Conservation (phyloP, 2,888 invertebrate genomes). For the Lysandra coridon region DNA sequence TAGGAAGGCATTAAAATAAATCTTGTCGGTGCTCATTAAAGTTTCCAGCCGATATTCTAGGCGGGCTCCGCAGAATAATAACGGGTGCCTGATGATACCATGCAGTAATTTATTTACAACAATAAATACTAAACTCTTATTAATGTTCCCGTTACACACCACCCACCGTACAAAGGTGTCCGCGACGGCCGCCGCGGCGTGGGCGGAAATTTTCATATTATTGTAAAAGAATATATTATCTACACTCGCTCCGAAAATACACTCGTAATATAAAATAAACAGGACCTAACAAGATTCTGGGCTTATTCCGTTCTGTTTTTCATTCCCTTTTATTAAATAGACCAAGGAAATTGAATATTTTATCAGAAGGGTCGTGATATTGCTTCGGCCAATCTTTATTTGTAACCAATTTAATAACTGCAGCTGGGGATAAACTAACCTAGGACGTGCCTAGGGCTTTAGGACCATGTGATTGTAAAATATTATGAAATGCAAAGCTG, state of each 20-base stretch:
- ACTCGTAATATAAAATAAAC: slow-evolving; percentile 21
- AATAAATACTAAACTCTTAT: slow-evolving; percentile 30
- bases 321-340: slow-evolving; percentile 21
- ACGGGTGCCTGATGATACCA: slow-evolving; percentile 14
- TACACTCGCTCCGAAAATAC: slow-evolving; percentile 1
- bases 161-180: slow-evolving; percentile 14
- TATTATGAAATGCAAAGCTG: neutral
- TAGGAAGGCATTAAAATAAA: slow-evolving; percentile 12
- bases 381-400: slow-evolving; percentile 17
- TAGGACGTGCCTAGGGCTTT: neutral
- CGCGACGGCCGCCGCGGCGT: slow-evolving; percentile 6
- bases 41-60: slow-evolving; percentile 12
- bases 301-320: slow-evolving; percentile 15
- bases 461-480: neutral
- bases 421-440: neutral
- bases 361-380: slow-evolving; percentile 30
- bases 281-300: slow-evolving; percentile 1
- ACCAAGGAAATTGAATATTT: slow-evolving; percentile 31
- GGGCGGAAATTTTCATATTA: slow-evolving; percentile 17
- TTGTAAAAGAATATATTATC: neutral
- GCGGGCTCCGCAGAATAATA: slow-evolving; percentile 1
- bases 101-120: slow-evolving; percentile 24
- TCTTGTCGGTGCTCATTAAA: slow-evolving; percentile 2
- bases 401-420: slow-evolving; percentile 25
- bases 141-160: slow-evolving; percentile 28